Conservation (phyloP, 2,113 vertebrate species). For the Silurus glanis region DNA sequence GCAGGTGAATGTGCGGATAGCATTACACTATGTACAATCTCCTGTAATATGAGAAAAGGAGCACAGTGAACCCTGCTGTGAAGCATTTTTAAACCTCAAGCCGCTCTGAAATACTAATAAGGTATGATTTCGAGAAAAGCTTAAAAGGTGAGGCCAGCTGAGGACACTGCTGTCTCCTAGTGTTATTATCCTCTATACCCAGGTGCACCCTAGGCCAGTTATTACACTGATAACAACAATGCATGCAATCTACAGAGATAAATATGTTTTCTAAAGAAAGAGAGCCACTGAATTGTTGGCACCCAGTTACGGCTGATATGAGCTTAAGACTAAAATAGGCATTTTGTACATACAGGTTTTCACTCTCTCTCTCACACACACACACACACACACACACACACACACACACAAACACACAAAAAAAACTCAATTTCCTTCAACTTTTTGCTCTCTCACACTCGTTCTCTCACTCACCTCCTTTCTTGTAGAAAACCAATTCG, state of each 20-base stretch:
- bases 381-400: too few species aligned
- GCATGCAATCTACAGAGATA: conserved; percentile 14
- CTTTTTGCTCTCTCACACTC: neutral
- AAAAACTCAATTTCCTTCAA: neutral
- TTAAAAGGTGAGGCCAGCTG: neutral
- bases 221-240: conserved; percentile 3
- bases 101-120: conserved; percentile 1
- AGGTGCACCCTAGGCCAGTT: conserved; percentile 9
- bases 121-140: conserved; percentile 7
- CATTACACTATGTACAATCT: conserved; percentile 3
- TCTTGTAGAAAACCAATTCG: conserved; percentile 80
- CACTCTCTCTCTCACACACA: neutral
- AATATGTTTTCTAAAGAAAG: conserved; percentile 16
- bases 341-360: neutral
- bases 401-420: too few species aligned
- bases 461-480: conserved; percentile 69
- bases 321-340: neutral
- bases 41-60: neutral
- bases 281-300: neutral
- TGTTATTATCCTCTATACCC: conserved; percentile 23
- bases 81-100: conserved; percentile 4
- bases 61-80: neutral
- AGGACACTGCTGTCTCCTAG: neutral
- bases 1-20: conserved; percentile 11
- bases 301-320: neutral